A percentile compares a stretch with the other conserved stretches of the same genome.
Conservation (phyloP, 2,888 invertebrate species). For the Congeria kusceri region DNA sequence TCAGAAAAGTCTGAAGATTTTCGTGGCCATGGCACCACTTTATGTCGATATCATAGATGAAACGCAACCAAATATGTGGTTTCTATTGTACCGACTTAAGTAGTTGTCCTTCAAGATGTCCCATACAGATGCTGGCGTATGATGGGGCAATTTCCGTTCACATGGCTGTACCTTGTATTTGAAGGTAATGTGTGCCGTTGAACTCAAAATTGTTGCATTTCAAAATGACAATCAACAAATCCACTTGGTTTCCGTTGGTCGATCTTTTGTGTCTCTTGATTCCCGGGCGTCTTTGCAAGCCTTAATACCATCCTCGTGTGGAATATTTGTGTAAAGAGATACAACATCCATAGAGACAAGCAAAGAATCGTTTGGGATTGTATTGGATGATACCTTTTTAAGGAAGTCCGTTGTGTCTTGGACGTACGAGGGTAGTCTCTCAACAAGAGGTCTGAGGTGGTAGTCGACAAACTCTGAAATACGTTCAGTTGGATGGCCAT, state of each 20-base stretch:
- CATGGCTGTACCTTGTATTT: conserved; percentile 15
- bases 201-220: conserved; percentile 45
- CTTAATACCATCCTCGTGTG: conserved; percentile 32
- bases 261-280: conserved; percentile 20
- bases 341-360: conserved; percentile 43
- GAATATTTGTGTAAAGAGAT: conserved; percentile 42
- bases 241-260: conserved; percentile 20
- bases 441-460: conserved; percentile 18
- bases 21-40: conserved; percentile 22
- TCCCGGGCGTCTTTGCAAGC: conserved; percentile 15
- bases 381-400: conserved; percentile 2
- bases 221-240: conserved; percentile 24
- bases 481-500: conserved; percentile 28
- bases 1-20: background rate
- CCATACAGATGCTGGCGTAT: conserved; percentile 53
- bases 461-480: conserved; percentile 35
- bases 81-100: conserved; percentile 7
- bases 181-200: conserved; percentile 41
- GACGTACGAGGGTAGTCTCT: conserved; percentile 18
- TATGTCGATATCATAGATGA: conserved; percentile 55
- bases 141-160: conserved; percentile 54
- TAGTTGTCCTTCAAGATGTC: conserved; percentile 35
- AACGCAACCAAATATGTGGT: conserved; percentile 38
- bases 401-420: conserved; percentile 28
- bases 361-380: conserved; percentile 11